These are phyloP conservation scores for Argyrosomus japonicus DNA, from an alignment of 2,113 vertebrate genomes.

Conservation along the genomic window DNA sequence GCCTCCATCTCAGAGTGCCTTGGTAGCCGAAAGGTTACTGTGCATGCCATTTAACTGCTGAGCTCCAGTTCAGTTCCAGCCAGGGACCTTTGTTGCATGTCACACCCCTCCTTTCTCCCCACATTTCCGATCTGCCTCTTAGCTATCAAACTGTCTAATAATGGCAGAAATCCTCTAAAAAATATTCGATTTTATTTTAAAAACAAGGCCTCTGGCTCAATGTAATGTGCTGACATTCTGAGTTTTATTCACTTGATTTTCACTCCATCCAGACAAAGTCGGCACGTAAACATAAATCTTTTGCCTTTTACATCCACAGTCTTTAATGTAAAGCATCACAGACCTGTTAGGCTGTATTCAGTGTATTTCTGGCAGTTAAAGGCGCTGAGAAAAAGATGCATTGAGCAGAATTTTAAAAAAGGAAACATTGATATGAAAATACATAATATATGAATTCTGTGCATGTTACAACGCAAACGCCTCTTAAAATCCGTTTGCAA, in stretches of 20 bases:
- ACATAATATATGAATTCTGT: background rate
- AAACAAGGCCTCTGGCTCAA: background rate
- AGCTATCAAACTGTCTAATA: no score
- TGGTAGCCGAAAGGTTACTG: no score
- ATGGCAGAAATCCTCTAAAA: no score
- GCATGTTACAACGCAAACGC: background rate
- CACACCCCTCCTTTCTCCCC: no score
- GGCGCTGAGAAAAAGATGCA: background rate
- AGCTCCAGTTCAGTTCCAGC: no score
- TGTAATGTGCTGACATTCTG: slow-evolving; percentile 8
- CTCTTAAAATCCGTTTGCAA: slow-evolving; percentile 4
- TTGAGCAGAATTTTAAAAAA: background rate
- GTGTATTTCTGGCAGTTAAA: background rate
- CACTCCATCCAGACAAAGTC: background rate
- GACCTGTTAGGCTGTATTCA: background rate
- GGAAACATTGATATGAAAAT: no score
- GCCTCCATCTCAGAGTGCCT: background rate
- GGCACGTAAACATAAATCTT: background rate
- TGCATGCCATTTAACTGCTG: no score
- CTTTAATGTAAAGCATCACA: background rate
- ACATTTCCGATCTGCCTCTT: no score
- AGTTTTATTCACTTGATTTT: background rate
- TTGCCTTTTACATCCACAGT: background rate
- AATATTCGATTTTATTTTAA: no score
- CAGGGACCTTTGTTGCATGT: no score